phyloP scores from a whole-genome alignment of 2,113 vertebrate genomes.

The Chionis minor region DNA sequence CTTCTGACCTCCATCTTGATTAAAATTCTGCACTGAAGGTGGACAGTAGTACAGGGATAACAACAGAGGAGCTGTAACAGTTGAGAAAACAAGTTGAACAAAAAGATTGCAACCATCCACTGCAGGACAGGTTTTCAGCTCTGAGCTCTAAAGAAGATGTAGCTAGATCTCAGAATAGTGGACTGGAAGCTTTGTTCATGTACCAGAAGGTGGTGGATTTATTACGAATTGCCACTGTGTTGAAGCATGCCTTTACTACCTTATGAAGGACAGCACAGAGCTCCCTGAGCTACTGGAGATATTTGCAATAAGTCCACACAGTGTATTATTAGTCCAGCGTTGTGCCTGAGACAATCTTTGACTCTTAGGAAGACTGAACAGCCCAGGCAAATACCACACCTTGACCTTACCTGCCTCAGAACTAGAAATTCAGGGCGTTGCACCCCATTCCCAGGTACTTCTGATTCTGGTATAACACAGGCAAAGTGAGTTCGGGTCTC shows the following conservation, averaged over 20 bases:
- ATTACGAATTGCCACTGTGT: background rate
- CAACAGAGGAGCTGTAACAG: background rate
- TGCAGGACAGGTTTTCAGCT: background rate
- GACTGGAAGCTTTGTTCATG: background rate
- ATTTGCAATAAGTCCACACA: background rate
- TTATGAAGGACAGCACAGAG: background rate
- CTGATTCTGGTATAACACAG: background rate
- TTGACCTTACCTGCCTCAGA: background rate
- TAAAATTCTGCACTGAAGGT: background rate
- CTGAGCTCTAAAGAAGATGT: background rate
- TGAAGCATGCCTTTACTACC: background rate
- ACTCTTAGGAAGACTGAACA: background rate
- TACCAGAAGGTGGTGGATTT: background rate
- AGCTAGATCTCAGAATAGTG: background rate
- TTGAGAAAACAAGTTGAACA: background rate
- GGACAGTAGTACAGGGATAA: background rate
- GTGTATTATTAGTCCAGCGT: background rate
- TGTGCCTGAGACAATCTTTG: background rate
- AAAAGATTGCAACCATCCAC: background rate
- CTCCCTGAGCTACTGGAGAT: background rate
- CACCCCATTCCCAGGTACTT: background rate
- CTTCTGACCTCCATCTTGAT: constrained; percentile 6
- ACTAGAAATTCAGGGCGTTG: background rate
- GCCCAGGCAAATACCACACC: background rate
- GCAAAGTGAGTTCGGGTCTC: background rate